Evolutionary conservation across 1,140 invertebrate species (phyloP), one percentile per base, ranked within the genome.

Genomic region (Geopemphigus sp.): DNA sequence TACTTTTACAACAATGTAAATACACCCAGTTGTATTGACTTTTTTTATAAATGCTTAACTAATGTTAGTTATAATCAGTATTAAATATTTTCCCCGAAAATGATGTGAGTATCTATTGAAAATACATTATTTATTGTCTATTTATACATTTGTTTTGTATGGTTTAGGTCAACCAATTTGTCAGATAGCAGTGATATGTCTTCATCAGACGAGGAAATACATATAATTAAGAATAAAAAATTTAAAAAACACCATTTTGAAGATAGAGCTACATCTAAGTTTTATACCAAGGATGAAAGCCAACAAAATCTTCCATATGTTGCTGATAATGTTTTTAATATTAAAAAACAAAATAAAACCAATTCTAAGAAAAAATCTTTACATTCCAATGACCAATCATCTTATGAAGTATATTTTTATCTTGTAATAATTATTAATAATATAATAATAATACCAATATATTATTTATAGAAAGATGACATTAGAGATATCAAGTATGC

Each of bases 281-380:
- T 78, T 78, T 78, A 78, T 47, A 78, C 56, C 26, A 59, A 78
- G 39, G 73, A 78, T 19, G 73, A 61, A 1, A 61, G 17, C 15
- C 73, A 78, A 14, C 29, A 45, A 26, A 39, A 63, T 78, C 73
- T 61, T 78, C 73, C 73, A 26, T 78, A 78, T 61, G 56, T 78
- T 22, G 73, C 73, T 61, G 22, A 78, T 61, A 78, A 63, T 78
- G 39, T 50, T 26, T 45, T 12, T 19, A 63, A 78, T 29, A 17
- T 6, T 26, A 50, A 78, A 19, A 78, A 78, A 63, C 3, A 8
- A 50, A 78, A 63, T 50, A 26, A 63, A 50, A 78, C 47, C 10
- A 45, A 61, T 19, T 6, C 29, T 17, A 47, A 5, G 47, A 78
- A 12, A 29, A 78, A 63, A 47, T 78, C 22, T 10, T 12, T 24